Evolutionary conservation across 2,888 invertebrate species (phyloP).

Genomic region (Fragum fragum): DNA sequence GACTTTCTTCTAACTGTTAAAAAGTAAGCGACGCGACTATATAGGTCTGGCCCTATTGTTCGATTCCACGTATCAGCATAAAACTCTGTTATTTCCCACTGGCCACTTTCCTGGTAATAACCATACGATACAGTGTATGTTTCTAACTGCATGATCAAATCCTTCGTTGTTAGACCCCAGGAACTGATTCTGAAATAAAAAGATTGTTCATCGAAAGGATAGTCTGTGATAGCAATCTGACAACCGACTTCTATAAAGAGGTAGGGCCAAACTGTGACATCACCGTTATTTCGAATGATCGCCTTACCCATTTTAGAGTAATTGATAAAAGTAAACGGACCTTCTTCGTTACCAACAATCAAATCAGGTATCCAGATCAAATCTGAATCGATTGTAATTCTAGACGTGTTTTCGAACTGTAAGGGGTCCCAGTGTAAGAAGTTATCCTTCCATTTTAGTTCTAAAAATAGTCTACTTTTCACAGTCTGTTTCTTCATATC

Average conservation of each 20-base stretch:
- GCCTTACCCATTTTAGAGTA: constrained; percentile 23
- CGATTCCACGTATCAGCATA: neutral
- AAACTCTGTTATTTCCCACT: constrained; percentile 15
- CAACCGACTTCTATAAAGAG: constrained; percentile 16
- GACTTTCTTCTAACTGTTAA: constrained; percentile 52
- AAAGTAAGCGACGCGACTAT: constrained; percentile 20
- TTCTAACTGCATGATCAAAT: constrained; percentile 11
- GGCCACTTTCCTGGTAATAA: constrained; percentile 27
- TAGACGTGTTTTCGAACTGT: constrained; percentile 29
- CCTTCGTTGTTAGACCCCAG: constrained; percentile 25
- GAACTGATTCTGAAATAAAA: constrained; percentile 26
- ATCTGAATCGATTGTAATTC: constrained; percentile 37
- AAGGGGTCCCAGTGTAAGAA: constrained; percentile 32
- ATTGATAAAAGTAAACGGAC: constrained; percentile 15
- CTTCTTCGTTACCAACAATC: constrained; percentile 15
- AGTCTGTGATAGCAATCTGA: constrained; percentile 18
- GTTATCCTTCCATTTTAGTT: constrained; percentile 54
- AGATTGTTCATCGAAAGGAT: constrained; percentile 49
- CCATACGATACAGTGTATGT: neutral
- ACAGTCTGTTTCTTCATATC: constrained; percentile 34
- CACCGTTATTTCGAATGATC: constrained; percentile 29
- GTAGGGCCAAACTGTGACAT: constrained; percentile 37
- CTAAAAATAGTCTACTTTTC: constrained; percentile 18
- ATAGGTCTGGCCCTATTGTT: neutral
- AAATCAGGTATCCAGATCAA: constrained; percentile 54